phyloP scores from a whole-genome alignment of 2,888 invertebrate species.

The Apantesis nais region DNA sequence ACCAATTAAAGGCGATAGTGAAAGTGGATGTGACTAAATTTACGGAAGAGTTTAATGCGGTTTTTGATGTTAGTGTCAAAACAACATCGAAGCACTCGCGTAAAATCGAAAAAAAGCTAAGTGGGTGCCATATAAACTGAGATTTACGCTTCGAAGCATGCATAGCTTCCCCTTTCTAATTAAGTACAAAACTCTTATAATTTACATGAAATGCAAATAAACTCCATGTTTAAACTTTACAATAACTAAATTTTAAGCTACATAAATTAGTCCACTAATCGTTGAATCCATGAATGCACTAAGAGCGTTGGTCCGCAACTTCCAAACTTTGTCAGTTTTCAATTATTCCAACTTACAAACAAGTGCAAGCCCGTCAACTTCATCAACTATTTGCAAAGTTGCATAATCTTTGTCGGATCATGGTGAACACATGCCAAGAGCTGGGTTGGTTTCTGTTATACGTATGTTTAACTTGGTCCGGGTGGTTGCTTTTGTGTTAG shows the following conservation, averaged over 20 bases:
- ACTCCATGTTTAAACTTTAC: background rate
- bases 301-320: conserved; percentile 27
- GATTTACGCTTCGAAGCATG: too few species aligned
- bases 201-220: background rate
- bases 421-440: conserved; percentile 31
- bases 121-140: background rate
- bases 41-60: too few species aligned
- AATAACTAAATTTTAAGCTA: conserved; percentile 11
- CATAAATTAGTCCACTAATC: conserved; percentile 32
- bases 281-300: conserved; percentile 44
- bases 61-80: too few species aligned
- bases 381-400: conserved; percentile 61
- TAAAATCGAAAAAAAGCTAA: background rate
- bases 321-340: conserved; percentile 66
- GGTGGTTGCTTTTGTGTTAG: conserved; percentile 43
- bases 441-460: conserved; percentile 28
- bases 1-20: too few species aligned
- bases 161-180: background rate
- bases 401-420: conserved; percentile 55
- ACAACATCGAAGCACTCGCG: background rate
- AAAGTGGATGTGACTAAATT: too few species aligned
- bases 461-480: conserved; percentile 42
- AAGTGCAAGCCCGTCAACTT: conserved; percentile 53
- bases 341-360: conserved; percentile 62
- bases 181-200: background rate